Percentiles rank a stretch among this genome's conserved stretches.
Conservation (phyloP, 2,888 invertebrate species). For the Ormyrus thymus region DNA sequence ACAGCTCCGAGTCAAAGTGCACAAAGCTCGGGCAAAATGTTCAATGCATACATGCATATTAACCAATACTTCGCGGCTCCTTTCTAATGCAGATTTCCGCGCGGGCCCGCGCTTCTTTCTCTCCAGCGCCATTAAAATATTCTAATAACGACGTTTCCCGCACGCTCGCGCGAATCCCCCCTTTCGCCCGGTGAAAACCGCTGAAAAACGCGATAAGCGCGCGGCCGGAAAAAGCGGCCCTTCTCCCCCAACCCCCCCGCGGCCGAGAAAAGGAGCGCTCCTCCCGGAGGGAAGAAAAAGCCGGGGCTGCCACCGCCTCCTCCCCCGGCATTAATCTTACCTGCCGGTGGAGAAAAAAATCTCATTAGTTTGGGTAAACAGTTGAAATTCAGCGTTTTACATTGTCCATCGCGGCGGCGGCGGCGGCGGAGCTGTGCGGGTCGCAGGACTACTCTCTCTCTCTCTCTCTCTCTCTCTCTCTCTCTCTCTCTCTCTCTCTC, state of each 20-base stretch:
- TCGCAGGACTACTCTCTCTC: constrained; percentile 3
- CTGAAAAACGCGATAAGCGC: constrained; percentile 14
- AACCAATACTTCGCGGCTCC: background rate
- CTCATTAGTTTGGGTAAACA: constrained; percentile 45
- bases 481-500: constrained; percentile 12
- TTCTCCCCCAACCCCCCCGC: background rate
- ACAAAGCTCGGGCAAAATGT: background rate
- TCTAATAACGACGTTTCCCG: constrained; percentile 24
- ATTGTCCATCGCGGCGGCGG: constrained; percentile 1
- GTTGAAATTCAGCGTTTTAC: constrained; percentile 40
- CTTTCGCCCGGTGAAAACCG: background rate
- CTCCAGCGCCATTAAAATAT: constrained; percentile 20
- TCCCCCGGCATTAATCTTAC: constrained; percentile 27
- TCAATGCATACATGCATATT: constrained; percentile 27
- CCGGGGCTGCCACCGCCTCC: too few relatives aligned
- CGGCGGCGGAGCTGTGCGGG: too few relatives aligned
- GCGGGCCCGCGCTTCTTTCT: too few relatives aligned
- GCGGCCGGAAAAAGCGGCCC: background rate
- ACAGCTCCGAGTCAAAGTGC: too few relatives aligned
- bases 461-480: constrained; percentile 11
- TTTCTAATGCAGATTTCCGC: constrained; percentile 19
- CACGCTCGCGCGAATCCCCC: too few relatives aligned
- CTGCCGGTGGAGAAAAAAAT: constrained; percentile 16
- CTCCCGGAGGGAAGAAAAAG: too few relatives aligned
- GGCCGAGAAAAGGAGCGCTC: constrained; percentile 26